Percentiles rank a stretch among this genome's conserved stretches.
Conservation (phyloP, 2,888 invertebrate species). For the Mantis religiosa region DNA sequence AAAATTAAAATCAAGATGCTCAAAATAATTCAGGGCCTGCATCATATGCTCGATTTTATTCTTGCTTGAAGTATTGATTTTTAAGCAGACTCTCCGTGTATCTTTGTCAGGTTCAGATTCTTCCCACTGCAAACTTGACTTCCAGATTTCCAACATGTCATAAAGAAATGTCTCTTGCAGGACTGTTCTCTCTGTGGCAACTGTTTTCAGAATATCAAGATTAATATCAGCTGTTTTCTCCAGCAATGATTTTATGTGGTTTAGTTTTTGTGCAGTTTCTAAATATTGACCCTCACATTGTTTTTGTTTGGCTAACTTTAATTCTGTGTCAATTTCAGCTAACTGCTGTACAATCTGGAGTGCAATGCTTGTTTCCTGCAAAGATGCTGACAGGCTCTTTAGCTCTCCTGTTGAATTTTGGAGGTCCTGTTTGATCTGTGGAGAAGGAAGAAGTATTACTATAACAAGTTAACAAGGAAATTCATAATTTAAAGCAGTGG, state of each 20-base stretch:
- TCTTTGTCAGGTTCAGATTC: constrained; percentile 42
- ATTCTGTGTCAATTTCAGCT: constrained; percentile 43
- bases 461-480: background rate
- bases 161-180: constrained; percentile 48
- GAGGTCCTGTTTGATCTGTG: constrained; percentile 57
- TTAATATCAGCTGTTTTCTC: constrained; percentile 30
- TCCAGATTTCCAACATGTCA: constrained; percentile 50
- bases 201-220: constrained; percentile 50
- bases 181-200: constrained; percentile 47
- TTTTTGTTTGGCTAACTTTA: constrained; percentile 41
- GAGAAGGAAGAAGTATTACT: background rate
- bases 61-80: constrained; percentile 43
- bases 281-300: constrained; percentile 41
- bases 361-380: constrained; percentile 56
- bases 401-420: constrained; percentile 58
- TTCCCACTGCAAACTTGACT: constrained; percentile 42
- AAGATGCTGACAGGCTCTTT: constrained; percentile 50
- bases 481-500: background rate
- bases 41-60: constrained; percentile 43
- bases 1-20: constrained; percentile 50
- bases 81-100: constrained; percentile 42
- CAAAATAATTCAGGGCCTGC: constrained; percentile 43
- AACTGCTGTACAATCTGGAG: constrained; percentile 48
- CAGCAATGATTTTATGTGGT: background rate
- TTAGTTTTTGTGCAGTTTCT: constrained; percentile 46